Evolutionary conservation across 2,113 vertebrate genomes (phyloP), one percentile per base, ranked within the genome.

Genomic region (Perca flavescens): DNA sequence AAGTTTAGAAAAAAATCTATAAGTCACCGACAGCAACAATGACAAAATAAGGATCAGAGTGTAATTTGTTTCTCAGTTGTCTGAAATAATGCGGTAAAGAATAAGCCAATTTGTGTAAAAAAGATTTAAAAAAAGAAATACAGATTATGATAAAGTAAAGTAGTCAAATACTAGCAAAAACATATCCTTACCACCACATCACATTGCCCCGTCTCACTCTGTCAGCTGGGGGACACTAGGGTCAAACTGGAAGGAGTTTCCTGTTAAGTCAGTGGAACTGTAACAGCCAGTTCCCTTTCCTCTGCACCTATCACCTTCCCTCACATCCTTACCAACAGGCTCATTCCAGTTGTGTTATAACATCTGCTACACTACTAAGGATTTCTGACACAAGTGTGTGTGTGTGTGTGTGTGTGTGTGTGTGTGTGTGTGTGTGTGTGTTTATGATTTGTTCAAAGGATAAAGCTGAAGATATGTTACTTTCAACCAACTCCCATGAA

Each of bases 241-340:
- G 6, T 72, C 61, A 68, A 54, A 49, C 36, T 53, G 53, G 60
- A 62, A 53, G 67, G 63, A 74, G 86, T 74, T 87, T 89, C 86
- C 84, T 63, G 52, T 78, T 40, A 13, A 75, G 79, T 66, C 58
- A 72, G 12, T 75, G 69, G 28, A 79, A 75, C 31, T 66, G 50
- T 14, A 79, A 43, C 74, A 79, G 13, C 11, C 53, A 16, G 22
- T 57, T 78, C 5, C 64, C 62, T 83, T 89, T 91, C 87, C 84
- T 87, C 71, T 79, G 75, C 65, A n/a, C 50, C 50, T 22, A 7
- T 76, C 52, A 77, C 49, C 70, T 40, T 83, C 64, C 47, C 67
- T 79, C 53, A 82, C 73, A 82, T 90, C 85, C 86, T 85, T 80
- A 73, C 19, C 62, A 53, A 74, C 70, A 47, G 47, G n/a, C 17